Evolutionary conservation across 2,888 invertebrate species (phyloP).

Genomic region (Diachrysia chrysitis): DNA sequence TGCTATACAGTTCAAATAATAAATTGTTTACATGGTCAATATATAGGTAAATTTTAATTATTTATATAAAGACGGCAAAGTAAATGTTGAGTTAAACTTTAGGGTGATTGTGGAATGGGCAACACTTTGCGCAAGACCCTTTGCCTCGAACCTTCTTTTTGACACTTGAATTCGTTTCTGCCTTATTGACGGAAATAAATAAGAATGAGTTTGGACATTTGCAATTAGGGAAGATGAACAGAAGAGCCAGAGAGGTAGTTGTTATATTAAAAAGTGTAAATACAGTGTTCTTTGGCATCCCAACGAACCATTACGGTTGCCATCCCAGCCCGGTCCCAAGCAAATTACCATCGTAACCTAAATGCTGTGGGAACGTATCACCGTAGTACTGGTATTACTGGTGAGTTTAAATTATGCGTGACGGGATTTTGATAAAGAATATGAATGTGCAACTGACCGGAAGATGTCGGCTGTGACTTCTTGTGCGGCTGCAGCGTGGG

Average conservation of each 20-base stretch:
- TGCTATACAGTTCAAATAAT: not conserved
- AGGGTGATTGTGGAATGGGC: not conserved
- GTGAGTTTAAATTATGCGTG: too few relatives aligned
- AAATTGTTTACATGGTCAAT: conserved; percentile 3
- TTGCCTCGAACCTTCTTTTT: not conserved
- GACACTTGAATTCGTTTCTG: not conserved
- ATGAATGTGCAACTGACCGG: conserved; percentile 71
- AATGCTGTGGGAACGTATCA: too few relatives aligned
- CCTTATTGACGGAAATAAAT: not conserved
- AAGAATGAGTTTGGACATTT: not conserved
- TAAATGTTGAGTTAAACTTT: not conserved
- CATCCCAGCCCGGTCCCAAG: too few relatives aligned
- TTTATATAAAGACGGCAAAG: not conserved
- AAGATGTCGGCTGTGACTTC: conserved; percentile 79
- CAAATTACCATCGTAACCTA: too few relatives aligned
- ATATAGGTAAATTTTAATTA: not conserved
- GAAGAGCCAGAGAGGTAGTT: too few relatives aligned
- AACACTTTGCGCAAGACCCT: not conserved
- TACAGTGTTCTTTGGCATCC: not conserved
- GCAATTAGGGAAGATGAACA: not conserved
- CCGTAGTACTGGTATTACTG: too few relatives aligned
- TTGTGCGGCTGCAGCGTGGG: conserved; percentile 53
- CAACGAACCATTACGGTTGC: too few relatives aligned
- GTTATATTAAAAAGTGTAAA: too few relatives aligned
- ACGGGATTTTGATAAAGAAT: not conserved